Conservation (phyloP, 2,888 invertebrate species). For the Invenusta paracnida region DNA sequence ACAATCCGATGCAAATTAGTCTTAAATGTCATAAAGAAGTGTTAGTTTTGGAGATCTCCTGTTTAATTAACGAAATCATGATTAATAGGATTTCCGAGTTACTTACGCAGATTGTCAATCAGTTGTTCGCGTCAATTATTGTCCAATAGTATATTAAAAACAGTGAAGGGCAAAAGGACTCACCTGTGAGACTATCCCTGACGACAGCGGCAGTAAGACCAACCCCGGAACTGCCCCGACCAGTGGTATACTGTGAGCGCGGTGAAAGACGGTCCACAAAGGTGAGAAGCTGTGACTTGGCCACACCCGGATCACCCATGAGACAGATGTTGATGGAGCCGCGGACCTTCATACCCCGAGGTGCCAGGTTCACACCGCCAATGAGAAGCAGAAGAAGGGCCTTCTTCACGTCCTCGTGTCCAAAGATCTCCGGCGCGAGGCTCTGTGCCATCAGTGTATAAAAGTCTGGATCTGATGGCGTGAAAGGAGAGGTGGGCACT, state of each 20-base stretch:
- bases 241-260: conserved; percentile 80
- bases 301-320: conserved; percentile 99
- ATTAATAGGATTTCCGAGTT: no score
- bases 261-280: conserved; percentile 89
- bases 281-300: conserved; percentile 89
- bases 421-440: conserved; percentile 96
- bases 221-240: conserved; percentile 93
- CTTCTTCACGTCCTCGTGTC: conserved; percentile 94
- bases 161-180: conserved; percentile 61
- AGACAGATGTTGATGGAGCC: conserved; percentile 84
- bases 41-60: no score
- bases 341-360: conserved; percentile 66
- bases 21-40: no score
- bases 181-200: conserved; percentile 92
- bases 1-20: no score
- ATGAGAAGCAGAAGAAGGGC: conserved; percentile 85
- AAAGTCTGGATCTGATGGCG: conserved; percentile 72
- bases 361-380: conserved; percentile 71
- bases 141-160: no score
- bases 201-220: conserved; percentile 95
- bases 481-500: no score
- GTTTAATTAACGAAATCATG: no score
- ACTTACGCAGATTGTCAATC: no score
- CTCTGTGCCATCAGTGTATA: conserved; percentile 85
- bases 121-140: no score